These are phyloP conservation scores for Origma solitaria DNA, from an alignment of 2,113 vertebrate genomes.

Conservation along the genomic window DNA sequence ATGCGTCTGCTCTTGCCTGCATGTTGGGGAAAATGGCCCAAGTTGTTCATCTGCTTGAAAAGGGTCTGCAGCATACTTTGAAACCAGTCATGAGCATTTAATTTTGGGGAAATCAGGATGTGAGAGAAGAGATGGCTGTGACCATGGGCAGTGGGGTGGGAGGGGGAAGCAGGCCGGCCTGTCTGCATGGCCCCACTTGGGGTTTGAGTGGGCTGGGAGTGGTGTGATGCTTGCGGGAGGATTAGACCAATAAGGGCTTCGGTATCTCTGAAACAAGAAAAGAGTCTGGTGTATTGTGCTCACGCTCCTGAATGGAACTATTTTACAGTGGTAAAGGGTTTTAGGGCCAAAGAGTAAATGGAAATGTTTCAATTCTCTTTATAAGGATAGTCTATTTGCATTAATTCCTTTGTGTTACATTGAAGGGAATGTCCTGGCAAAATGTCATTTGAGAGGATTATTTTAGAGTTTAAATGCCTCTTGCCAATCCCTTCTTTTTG, in stretches of 20 bases:
- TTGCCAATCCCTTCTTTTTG: conserved; percentile 5
- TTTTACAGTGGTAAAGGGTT: conserved; percentile 47
- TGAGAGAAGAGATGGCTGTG: neutral
- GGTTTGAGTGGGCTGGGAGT: neutral
- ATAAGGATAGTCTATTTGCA: conserved; percentile 9
- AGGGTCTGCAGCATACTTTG: neutral
- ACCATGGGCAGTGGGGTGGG: neutral
- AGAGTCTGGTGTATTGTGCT: neutral
- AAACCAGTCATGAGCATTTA: neutral
- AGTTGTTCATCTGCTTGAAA: neutral
- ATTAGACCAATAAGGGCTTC: neutral
- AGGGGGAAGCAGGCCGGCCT: neutral
- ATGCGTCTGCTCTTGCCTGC: rapidly evolving
- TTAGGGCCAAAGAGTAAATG: conserved; percentile 20
- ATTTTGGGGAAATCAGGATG: neutral
- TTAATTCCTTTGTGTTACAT: conserved; percentile 32
- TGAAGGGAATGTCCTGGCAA: conserved; percentile 43
- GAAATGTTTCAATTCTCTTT: conserved; percentile 16
- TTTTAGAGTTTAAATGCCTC: neutral
- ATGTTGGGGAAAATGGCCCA: neutral
- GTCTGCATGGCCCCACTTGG: neutral
- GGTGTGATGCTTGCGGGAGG: neutral
- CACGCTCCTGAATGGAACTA: neutral
- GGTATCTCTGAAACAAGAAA: neutral
- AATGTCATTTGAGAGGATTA: conserved; percentile 50